Evolutionary conservation across 2,113 vertebrate genomes (phyloP).

Genomic region (Casuarius casuarius): DNA sequence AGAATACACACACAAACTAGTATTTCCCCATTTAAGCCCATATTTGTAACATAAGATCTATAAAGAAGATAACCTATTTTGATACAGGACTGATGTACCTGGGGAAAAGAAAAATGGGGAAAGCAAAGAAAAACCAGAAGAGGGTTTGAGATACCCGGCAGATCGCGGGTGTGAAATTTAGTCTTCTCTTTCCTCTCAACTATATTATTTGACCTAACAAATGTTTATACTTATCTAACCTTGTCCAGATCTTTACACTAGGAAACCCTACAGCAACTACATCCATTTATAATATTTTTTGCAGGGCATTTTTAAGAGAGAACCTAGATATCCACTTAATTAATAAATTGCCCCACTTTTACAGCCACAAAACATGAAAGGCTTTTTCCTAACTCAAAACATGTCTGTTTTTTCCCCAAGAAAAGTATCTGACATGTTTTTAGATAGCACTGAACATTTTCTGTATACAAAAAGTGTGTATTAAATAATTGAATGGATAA

Average conservation of each 20-base stretch:
- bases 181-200: too few species aligned
- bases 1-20: too few species aligned
- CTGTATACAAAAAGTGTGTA: not conserved
- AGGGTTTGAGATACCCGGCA: too few species aligned
- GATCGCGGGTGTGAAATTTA: too few species aligned
- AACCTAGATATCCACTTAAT: not conserved
- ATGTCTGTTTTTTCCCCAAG: not conserved
- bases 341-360: not conserved
- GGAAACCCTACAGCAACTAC: not conserved
- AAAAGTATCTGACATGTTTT: not conserved
- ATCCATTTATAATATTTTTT: not conserved
- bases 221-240: not conserved
- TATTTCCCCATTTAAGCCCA: too few species aligned
- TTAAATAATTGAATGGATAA: conserved; percentile 32
- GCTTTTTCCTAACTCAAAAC: not conserved
- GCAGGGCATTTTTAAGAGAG: not conserved
- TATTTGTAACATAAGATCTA: too few species aligned
- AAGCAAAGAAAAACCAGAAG: too few species aligned
- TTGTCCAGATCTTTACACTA: not conserved
- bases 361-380: not conserved
- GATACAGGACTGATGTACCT: too few species aligned
- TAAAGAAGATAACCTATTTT: too few species aligned
- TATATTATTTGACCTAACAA: conserved; percentile 37
- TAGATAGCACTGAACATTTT: not conserved
- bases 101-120: too few species aligned